phyloP scores from a whole-genome alignment of 2,888 invertebrate species.

The Marronus borbonicus region DNA sequence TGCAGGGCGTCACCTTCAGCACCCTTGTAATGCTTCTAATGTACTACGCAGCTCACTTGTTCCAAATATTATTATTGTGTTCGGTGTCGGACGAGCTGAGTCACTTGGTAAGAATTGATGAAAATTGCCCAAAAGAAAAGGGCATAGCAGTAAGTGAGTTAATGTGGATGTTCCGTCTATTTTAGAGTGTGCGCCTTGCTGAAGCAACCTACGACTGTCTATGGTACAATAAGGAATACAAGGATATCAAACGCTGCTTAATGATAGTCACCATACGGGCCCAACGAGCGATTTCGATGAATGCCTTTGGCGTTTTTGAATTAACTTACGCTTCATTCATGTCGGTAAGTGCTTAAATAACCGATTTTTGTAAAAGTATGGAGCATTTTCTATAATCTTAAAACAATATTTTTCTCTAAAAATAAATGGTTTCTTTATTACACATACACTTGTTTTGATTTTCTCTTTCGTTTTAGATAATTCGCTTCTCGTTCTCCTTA shows the following conservation, averaged over 20 bases:
- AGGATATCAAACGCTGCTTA: slow-evolving; percentile 48
- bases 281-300: slow-evolving; percentile 48
- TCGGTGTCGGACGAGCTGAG: slow-evolving; percentile 55
- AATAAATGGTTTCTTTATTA: background rate
- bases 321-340: slow-evolving; percentile 55
- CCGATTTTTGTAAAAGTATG: no score
- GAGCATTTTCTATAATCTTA: no score
- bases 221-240: slow-evolving; percentile 50
- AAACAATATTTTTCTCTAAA: background rate
- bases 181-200: slow-evolving; percentile 49
- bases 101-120: slow-evolving; percentile 47
- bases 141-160: no score
- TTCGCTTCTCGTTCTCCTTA: background rate
- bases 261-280: slow-evolving; percentile 49
- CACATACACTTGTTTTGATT: no score
- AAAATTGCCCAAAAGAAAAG: background rate
- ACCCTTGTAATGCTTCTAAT: slow-evolving; percentile 31
- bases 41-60: slow-evolving; percentile 54
- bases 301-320: slow-evolving; percentile 53
- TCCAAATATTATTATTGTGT: slow-evolving; percentile 55
- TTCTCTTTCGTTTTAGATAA: background rate
- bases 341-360: slow-evolving; percentile 32
- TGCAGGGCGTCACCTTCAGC: background rate
- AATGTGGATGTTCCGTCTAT: background rate
- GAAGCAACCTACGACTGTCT: slow-evolving; percentile 33